Evolutionary conservation across 2,888 invertebrate species (phyloP).

Genomic region (Zhuqinia jingwanae): DNA sequence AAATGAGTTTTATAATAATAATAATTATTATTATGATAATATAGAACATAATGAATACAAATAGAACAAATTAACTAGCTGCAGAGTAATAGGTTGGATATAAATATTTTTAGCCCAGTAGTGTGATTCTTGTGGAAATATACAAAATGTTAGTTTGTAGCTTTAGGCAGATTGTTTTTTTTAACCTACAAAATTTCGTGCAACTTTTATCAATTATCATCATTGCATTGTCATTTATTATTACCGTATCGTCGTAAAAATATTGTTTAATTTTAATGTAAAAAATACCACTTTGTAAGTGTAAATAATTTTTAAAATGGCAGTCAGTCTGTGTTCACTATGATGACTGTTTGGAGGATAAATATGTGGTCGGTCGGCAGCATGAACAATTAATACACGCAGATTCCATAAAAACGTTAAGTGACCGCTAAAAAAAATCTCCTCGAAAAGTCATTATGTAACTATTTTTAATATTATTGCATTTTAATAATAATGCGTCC

Average conservation of each 20-base stretch:
- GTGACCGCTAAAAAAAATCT: slow-evolving; percentile 58
- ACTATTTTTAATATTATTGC: slow-evolving; percentile 68
- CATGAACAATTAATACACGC: not conserved
- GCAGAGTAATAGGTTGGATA: slow-evolving; percentile 19
- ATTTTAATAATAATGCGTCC: slow-evolving; percentile 38
- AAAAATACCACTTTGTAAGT: slow-evolving; percentile 30
- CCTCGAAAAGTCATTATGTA: slow-evolving; percentile 69
- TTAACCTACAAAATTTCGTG: slow-evolving; percentile 11
- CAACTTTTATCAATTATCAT: slow-evolving; percentile 26
- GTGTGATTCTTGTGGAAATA: not conserved
- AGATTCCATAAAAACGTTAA: not conserved
- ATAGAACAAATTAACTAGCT: not conserved
- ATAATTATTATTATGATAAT: slow-evolving; percentile 10
- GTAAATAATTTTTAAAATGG: slow-evolving; percentile 51
- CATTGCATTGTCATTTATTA: not conserved
- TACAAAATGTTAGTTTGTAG: slow-evolving; percentile 28
- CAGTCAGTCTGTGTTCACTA: slow-evolving; percentile 74
- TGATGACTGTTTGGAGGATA: slow-evolving; percentile 71
- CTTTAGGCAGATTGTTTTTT: slow-evolving; percentile 31
- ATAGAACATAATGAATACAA: slow-evolving; percentile 6
- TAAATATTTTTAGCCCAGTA: not conserved
- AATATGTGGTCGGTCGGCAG: slow-evolving; percentile 33
- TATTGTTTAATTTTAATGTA: too few species aligned
- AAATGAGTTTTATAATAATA: slow-evolving; percentile 2
- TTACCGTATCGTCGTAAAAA: slow-evolving; percentile 20